Base-by-base conservation (phyloP, 2,113 vertebrate genomes). In the Chunga burmeisteri region DNA sequence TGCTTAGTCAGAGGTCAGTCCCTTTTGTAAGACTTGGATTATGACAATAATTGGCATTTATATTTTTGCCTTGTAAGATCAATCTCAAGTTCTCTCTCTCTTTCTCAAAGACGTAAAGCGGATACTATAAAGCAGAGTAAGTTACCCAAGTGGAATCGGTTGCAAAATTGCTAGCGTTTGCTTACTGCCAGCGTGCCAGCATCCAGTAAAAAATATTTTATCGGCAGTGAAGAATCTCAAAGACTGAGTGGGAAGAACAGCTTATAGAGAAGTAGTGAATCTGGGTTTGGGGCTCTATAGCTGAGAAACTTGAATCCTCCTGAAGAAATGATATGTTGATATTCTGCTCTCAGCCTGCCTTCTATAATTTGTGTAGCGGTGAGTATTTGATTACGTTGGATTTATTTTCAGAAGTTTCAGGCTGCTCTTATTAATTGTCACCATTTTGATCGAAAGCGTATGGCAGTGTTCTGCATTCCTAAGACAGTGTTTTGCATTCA, bases 361-460 rank as follows among this genome's bases (percentile, higher is more conserved):
- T 74, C 91, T 47, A 4, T 85, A 46, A 91, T 96, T 97, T 86
- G 93, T 83, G 96, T 30, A 66, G 96, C 95, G 34, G 96, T 86
- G 94, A 96, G 97, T 91, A 46, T 97, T 96, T 97, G 97, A 97
- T 97, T 97, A 97, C 79, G 46, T 73, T 91, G 94, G 94, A 86
- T 98, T 97, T 98, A 97, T 97, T 98, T 97, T 92, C 97, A 97
- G 96, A 81, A 88, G 91, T 97, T 97, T 97, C 94, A 88, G 96
- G 93, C 92, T 97, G 97, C 96, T 97, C 85, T 95, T 97, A 95
- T 97, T 94, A 97, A 97, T 96, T 95, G 97, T 97, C 94, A 94
- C 96, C 85, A 1, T 93, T 94, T 79, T 81, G 97, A 96, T 95
- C 1, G 87, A 68, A 96, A 71, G 93, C 52, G 18, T 52, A 68